A percentile compares a stretch with the other conserved stretches of the same genome.
Evolutionary conservation across 2,888 invertebrate species (phyloP).

Genomic region (Latrodectus elegans): DNA sequence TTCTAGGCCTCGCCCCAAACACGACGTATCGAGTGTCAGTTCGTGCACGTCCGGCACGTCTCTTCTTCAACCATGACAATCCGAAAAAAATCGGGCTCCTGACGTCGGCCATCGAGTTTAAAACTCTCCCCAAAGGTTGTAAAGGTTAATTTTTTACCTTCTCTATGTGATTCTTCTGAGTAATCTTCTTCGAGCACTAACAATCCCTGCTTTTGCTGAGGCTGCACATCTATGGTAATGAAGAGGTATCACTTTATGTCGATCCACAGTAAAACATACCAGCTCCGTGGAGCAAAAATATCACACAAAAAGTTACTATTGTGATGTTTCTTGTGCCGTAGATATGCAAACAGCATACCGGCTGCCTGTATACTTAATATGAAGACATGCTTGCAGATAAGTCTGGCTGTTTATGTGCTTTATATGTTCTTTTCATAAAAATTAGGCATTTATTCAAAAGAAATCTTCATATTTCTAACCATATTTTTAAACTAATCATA

Average conservation of each 20-base stretch:
- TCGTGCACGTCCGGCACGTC: slow-evolving; percentile 83
- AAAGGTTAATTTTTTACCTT: slow-evolving; percentile 62
- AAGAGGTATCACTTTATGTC: slow-evolving; percentile 36
- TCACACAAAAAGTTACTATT: not conserved
- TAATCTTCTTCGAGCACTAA: slow-evolving; percentile 62
- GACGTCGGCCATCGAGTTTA: slow-evolving; percentile 91
- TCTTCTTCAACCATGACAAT: slow-evolving; percentile 76
- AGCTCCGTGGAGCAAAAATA: not conserved
- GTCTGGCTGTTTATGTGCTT: slow-evolving; percentile 25
- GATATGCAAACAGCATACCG: slow-evolving; percentile 26
- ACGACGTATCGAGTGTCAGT: slow-evolving; percentile 97
- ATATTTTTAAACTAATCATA: too few relatives aligned
- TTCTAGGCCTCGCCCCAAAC: slow-evolving; percentile 89
- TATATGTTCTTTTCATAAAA: slow-evolving; percentile 1
- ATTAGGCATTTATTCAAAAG: not conserved
- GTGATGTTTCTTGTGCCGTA: slow-evolving; percentile 31
- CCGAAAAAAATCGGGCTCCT: slow-evolving; percentile 84
- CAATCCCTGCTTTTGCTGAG: slow-evolving; percentile 49
- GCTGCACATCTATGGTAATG: slow-evolving; percentile 53
- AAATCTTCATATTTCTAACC: too few relatives aligned
- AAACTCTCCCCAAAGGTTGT: slow-evolving; percentile 91
- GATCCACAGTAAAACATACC: not conserved
- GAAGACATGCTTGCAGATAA: slow-evolving; percentile 48
- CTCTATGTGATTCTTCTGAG: slow-evolving; percentile 55
- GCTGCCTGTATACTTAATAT: slow-evolving; percentile 25